Base-by-base conservation (phyloP, 2,113 vertebrate species). In the Galeopterus variegatus region DNA sequence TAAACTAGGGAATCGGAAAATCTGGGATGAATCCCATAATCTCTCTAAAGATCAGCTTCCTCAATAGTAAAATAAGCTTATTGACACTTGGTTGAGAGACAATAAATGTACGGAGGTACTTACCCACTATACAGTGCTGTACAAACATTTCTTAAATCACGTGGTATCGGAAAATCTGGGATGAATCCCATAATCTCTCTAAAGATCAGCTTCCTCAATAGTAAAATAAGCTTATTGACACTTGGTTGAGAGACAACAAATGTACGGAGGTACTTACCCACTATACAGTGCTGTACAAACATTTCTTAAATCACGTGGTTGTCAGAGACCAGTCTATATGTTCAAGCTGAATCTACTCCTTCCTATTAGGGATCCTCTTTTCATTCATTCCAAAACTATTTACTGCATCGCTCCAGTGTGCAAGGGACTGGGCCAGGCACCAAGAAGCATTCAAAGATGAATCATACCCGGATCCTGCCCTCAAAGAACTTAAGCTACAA, bases 401-500 rank as follows among this genome's bases (percentile, higher is more conserved):
- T 60, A 77, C n/a, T 64, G 41, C 26, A 69, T 94, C 82, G 76
- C 48, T 86, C 56, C 64, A 79, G 33, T 92, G 69, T 86, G 21
- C n/a, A 31, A 45, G 88, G 70, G 58, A 23, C 54, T 33, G 17
- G 48, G 72, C 90, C 88, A 93, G 88, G 52, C 23, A 73, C 58
- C 18, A 58, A 86, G 65, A 89, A 77, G 23, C 45, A 13, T 77
- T 72, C n/a, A 88, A 87, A 72, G 24, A 62, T 97, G 96, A 97
- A 41, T 96, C 97, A 96, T 18, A 79, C 73, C 50, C 62, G 79
- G 26, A 80, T 83, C 87, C 36, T 97, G 92, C 89, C 94, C 86
- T 96, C 89, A 87, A 75, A 84, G 83, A 96, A 76, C 62, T 94
- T 79, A 64, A 67, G 54, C 19, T 56, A 33, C 14, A 12, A 83